Base-by-base conservation (phyloP, 2,888 invertebrate species). In the Metalampra italica region DNA sequence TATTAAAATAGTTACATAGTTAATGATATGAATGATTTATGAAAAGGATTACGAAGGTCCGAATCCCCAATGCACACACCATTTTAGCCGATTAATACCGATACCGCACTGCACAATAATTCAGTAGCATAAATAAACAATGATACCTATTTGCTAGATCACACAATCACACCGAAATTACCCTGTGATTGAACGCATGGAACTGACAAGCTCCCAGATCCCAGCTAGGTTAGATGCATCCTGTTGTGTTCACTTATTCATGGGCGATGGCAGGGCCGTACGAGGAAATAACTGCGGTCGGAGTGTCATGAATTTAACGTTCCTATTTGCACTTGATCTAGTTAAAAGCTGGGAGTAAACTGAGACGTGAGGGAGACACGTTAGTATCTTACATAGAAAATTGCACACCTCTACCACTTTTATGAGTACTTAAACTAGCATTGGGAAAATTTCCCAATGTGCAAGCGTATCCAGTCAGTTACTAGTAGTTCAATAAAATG, bases 151-250 rank as follows among this genome's bases (percentile, higher is more conserved):
- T 37, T 37, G 37, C 13, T 37, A n/a, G 12, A 12, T 7, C n/a
- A 12, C 12, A 37, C n/a, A 8, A 39, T 45, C 39, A 13, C 22
- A 29, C 9, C 5, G 46, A 42, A 42, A 47, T 47, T 47, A 47
- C 32, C 7, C 36, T 29, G 46, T 47, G 46, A 47, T 47, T 47
- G 46, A 47, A 47, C 46, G 41, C 41, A 29, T 47, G 42, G 36
- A 42, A 34, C 41, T 47, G 46, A 41, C 46, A 36, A 11, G 36
- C 41, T 15, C 15, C 5, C 22, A 41, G 41, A 22, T 22, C 22
- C n/a, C 29, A n/a, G 22, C 5, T 22, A 22, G 22, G 22, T 22
- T 22, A 11, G 46, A 32, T 46, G 46, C 46, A 47, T 36, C 36
- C 32, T 34, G 36, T 1, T 9, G 34, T 9, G 11, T 22, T 47